Base-by-base conservation (phyloP, 2,888 invertebrate genomes). In the Chalcosyrphus nemorum region DNA sequence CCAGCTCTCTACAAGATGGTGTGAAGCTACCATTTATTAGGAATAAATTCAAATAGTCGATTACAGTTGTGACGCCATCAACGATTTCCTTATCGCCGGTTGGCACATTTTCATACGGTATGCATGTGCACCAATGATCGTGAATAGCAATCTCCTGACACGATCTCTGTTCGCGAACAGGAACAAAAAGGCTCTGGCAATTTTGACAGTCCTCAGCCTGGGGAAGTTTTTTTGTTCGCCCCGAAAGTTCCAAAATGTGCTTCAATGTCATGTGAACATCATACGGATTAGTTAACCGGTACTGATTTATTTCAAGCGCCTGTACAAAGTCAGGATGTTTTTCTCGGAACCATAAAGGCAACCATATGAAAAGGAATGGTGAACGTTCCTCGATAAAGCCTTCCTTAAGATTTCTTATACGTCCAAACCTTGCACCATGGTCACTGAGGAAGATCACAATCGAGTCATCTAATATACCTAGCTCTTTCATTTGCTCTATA, bases 331-430 rank as follows among this genome's bases (percentile, higher is more conserved):
- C 88, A 0, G 94, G 93, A 87, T 94, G 91, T 65, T 91, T 91
- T 1, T 90, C 89, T 68, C 92, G 93, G 86, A 95, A 95, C 92
- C 93, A 93, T 15, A 92, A 89, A 0, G 96, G 96, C 11, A 95
- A 77, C 91, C 94, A 94, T 11, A 96, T 91, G 87, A 94, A 95
- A 32, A 96, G 91, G 87, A 94, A 94, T 0, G 96, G 96, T 87
- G 96, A 88, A 4, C 96, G 93, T 88, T 96, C 95, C 88, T 96
- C 96, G 80, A 95, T 93, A 93, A 95, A 96, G 0, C 96, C 95
- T 56, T 94, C 93, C 63, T 94, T 92, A 3, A 94, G 93, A 29
- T 93, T 92, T 2, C 96, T 92, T 50, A 94, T 92, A 13, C 93
- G 92, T 0, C 96, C 96, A 89, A 94, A 96, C 9, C 96, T 92